These are phyloP conservation scores for Plecotus auritus DNA, from an alignment of 2,113 vertebrate species.

Conservation along the genomic window DNA sequence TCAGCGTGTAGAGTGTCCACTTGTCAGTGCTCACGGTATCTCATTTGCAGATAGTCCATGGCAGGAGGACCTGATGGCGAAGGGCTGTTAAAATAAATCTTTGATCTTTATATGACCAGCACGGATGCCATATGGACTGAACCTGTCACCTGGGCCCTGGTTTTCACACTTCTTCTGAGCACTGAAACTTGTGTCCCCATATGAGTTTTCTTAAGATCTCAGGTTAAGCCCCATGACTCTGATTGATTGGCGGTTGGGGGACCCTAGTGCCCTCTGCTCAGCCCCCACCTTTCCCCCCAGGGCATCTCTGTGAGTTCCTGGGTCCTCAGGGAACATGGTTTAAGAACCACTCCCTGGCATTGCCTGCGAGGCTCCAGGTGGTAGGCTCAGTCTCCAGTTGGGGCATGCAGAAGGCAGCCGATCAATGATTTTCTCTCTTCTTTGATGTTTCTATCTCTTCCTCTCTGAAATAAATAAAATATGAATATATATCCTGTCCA, in stretches of 20 bases:
- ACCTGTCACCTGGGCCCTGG: not conserved
- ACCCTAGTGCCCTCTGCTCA: not conserved
- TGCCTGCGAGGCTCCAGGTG: no score
- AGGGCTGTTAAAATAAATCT: not conserved
- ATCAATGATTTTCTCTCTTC: no score
- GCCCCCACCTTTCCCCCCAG: not conserved
- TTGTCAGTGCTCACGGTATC: not conserved
- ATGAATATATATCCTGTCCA: not conserved
- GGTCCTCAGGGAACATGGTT: not conserved
- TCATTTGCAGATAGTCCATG: not conserved
- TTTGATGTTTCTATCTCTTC: no score
- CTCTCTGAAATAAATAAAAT: no score
- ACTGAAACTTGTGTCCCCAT: not conserved
- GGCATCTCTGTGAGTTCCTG: not conserved
- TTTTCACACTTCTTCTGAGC: not conserved
- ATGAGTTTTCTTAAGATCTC: not conserved
- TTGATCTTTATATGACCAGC: not conserved
- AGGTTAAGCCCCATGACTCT: not conserved
- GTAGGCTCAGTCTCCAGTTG: no score
- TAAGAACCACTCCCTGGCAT: not conserved
- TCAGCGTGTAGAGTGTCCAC: fast-evolving
- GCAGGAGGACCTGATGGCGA: not conserved
- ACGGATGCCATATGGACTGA: not conserved
- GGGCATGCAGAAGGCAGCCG: no score
- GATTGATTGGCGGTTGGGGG: no score